Percentiles rank a stretch among this genome's conserved stretches.
Conservation (phyloP, 2,797 vertebrate species). For the Craterocephalus amniculus region DNA sequence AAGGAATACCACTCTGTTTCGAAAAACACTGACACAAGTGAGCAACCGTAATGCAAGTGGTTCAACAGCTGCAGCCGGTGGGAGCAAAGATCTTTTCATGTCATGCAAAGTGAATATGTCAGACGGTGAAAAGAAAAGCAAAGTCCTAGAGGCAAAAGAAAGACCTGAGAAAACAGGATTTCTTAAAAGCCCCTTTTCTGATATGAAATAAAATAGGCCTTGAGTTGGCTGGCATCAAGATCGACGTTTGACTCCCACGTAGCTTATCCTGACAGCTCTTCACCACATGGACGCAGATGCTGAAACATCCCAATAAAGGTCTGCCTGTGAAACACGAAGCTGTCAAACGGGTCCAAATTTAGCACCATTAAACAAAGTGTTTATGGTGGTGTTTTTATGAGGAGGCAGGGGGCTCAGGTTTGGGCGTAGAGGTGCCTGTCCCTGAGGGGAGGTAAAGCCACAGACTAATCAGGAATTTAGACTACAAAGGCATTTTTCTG, state of each 20-base stretch:
- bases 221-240: background rate
- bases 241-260: constrained; percentile 4
- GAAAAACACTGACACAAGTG: background rate
- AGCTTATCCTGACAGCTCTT: background rate
- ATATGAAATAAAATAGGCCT: background rate
- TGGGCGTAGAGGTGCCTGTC: constrained; percentile 23
- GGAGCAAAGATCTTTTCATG: background rate
- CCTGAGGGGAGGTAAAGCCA: constrained; percentile 42
- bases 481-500: constrained; percentile 62
- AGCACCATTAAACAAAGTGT: constrained; percentile 47
- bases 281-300: constrained; percentile 20
- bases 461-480: constrained; percentile 45
- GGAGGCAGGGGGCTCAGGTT: background rate
- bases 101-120: background rate
- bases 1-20: background rate
- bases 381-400: constrained; percentile 53
- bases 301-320: constrained; percentile 45
- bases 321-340: constrained; percentile 48
- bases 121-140: background rate
- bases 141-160: background rate
- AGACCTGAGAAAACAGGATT: background rate
- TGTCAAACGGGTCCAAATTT: constrained; percentile 50
- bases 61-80: background rate
- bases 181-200: background rate
- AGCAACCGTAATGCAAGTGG: background rate